A percentile compares a stretch with the other conserved stretches of the same genome.
These are phyloP conservation scores for Passerculus sandwichensis DNA, from an alignment of 2,797 vertebrate species.

Conservation along the genomic window DNA sequence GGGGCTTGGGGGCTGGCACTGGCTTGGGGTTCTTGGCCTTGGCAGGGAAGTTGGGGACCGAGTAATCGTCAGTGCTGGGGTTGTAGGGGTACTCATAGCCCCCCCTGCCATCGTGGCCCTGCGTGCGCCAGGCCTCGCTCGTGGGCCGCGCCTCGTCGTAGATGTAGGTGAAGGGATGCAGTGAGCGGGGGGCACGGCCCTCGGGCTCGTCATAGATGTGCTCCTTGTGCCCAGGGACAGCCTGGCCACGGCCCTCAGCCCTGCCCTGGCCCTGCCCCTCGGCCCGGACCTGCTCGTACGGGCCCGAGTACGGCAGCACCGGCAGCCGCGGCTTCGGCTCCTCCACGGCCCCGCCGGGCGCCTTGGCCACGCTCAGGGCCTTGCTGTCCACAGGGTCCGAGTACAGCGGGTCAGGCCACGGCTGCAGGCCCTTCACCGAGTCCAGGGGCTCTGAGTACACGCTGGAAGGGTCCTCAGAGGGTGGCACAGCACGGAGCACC, in stretches of 20 bases:
- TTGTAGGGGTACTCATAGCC: slow-evolving; percentile 81
- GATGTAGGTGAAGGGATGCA: slow-evolving; percentile 52
- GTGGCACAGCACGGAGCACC: not conserved
- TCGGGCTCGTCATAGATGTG: slow-evolving; percentile 97
- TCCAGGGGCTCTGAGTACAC: slow-evolving; percentile 94
- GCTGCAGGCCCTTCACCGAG: slow-evolving; percentile 78
- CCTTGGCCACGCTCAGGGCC: not conserved
- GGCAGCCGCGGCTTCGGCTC: not conserved
- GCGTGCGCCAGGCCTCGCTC: slow-evolving; percentile 79
- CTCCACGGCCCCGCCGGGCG: rapidly evolving
- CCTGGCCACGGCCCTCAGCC: slow-evolving; percentile 56
- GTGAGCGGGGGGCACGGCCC: slow-evolving; percentile 73
- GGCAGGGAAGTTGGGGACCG: slow-evolving; percentile 61
- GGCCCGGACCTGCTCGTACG: slow-evolving; percentile 71
- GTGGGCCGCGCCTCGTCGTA: slow-evolving; percentile 82
- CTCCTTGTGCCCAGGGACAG: slow-evolving; percentile 57
- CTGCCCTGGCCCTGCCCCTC: not conserved
- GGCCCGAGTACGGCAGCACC: slow-evolving; percentile 70
- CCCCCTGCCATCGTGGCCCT: slow-evolving; percentile 61
- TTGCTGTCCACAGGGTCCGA: slow-evolving; percentile 91
- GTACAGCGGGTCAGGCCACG: slow-evolving; percentile 82
- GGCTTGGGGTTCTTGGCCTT: slow-evolving; percentile 83
- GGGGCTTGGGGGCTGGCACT: slow-evolving; percentile 85
- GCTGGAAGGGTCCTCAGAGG: slow-evolving; percentile 59
- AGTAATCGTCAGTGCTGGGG: slow-evolving; percentile 75